Percentiles rank a stretch among this genome's conserved stretches.
Conservation (phyloP, 2,113 vertebrate species). For the Merops nubicus region DNA sequence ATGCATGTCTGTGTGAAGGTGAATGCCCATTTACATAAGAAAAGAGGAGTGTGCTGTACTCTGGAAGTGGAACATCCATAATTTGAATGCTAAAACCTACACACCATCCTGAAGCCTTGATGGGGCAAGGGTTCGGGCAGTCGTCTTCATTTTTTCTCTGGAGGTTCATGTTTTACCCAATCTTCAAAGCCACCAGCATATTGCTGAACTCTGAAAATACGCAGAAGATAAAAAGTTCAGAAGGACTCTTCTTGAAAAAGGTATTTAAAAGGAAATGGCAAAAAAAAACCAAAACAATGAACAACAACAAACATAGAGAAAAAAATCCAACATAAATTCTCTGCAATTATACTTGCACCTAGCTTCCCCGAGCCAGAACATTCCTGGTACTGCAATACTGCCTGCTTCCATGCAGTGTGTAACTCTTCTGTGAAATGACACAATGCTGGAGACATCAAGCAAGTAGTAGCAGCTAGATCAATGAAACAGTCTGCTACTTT, state of each 20-base stretch:
- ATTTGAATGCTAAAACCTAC: background rate
- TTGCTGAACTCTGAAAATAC: conserved; percentile 82
- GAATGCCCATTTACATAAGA: background rate
- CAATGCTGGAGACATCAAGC: background rate
- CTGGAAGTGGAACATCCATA: background rate
- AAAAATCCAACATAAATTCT: background rate
- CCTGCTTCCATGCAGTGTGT: background rate
- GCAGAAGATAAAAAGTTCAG: background rate
- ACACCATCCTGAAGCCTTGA: background rate
- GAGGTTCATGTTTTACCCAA: conserved; percentile 83
- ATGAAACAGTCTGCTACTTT: background rate
- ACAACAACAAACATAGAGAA: background rate
- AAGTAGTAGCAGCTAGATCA: background rate
- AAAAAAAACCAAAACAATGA: background rate
- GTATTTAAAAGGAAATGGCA: background rate
- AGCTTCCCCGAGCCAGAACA: background rate
- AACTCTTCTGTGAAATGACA: background rate
- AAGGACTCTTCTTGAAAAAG: background rate
- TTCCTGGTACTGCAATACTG: background rate
- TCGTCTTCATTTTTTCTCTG: conserved; percentile 66
- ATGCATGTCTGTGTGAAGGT: background rate
- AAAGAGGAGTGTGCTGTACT: background rate
- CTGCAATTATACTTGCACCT: background rate
- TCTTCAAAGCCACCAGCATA: conserved; percentile 92
- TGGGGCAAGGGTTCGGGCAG: background rate